A percentile compares a stretch with the other conserved stretches of the same genome.
Evolutionary conservation across 2,797 vertebrate species (phyloP).

Genomic region (Muscicapa comitata): DNA sequence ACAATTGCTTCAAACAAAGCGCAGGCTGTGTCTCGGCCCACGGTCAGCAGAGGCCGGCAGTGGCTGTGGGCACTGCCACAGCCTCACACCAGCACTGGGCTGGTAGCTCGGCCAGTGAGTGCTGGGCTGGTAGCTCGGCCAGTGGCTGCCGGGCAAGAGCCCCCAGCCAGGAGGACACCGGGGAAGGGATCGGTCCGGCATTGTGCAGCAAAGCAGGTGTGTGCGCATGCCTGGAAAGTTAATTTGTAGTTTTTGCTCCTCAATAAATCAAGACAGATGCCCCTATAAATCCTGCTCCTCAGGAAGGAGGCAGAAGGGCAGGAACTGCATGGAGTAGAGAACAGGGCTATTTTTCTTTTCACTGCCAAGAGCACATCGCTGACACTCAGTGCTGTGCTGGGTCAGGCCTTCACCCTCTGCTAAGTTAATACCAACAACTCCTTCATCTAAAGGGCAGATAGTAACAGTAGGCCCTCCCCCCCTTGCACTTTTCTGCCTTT

Average conservation of each 20-base stretch:
- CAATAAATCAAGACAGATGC: background rate
- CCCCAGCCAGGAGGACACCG: fast-evolving
- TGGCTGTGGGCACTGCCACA: fast-evolving
- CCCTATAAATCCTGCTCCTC: background rate
- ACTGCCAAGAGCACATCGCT: background rate
- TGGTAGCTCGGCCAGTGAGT: fast-evolving
- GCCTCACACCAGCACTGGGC: fast-evolving
- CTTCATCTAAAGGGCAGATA: conserved; percentile 21
- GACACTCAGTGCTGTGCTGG: background rate
- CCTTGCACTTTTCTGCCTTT: background rate
- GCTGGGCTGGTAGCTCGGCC: fast-evolving
- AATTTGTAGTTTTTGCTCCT: background rate
- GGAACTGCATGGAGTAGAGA: background rate
- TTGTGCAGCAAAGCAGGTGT: background rate
- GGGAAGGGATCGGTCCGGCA: background rate
- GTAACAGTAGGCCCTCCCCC: background rate
- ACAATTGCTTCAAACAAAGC: background rate
- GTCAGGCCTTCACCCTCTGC: conserved; percentile 38
- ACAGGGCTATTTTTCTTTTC: background rate
- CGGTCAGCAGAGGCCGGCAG: fast-evolving
- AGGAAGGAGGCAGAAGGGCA: background rate
- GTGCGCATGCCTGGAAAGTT: background rate
- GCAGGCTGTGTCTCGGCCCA: background rate
- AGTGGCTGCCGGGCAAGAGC: background rate
- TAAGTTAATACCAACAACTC: conserved; percentile 14